Conservation (phyloP, 2,113 vertebrate genomes). For the Ceyx cyanopectus region DNA sequence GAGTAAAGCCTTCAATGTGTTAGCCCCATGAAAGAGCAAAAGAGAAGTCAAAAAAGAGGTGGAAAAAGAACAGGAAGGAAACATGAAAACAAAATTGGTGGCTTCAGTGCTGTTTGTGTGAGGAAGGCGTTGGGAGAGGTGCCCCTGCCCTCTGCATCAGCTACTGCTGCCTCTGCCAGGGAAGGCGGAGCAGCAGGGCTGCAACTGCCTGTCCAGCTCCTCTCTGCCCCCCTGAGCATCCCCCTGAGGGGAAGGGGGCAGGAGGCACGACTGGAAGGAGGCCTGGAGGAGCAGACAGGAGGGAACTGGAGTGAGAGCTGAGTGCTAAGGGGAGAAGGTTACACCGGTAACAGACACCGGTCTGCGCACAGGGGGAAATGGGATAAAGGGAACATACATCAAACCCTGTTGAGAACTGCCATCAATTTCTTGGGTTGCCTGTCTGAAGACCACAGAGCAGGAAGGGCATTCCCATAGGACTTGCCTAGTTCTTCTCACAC, state of each 20-base stretch:
- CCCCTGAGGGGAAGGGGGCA: background rate
- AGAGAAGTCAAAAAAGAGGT: background rate
- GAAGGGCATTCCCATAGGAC: background rate
- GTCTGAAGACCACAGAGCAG: background rate
- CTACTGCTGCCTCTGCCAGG: background rate
- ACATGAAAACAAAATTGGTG: background rate
- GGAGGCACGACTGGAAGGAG: background rate
- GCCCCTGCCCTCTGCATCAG: background rate
- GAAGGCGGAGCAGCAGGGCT: background rate
- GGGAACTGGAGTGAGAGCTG: background rate
- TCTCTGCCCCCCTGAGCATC: background rate
- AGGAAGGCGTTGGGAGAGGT: background rate
- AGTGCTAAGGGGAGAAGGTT: background rate
- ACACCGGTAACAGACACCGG: background rate
- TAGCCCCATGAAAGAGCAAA: background rate
- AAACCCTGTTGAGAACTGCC: background rate
- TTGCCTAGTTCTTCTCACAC: background rate
- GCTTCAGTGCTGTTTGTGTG: background rate
- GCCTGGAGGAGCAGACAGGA: background rate
- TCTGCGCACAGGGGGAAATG: background rate
- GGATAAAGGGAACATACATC: background rate
- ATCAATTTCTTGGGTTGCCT: background rate
- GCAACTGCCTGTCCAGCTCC: background rate
- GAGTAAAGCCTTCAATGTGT: background rate
- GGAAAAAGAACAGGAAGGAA: background rate